A percentile compares a stretch with the other conserved stretches of the same genome.
phyloP scores from a whole-genome alignment of 2,113 vertebrate genomes.

The Astur gentilis region DNA sequence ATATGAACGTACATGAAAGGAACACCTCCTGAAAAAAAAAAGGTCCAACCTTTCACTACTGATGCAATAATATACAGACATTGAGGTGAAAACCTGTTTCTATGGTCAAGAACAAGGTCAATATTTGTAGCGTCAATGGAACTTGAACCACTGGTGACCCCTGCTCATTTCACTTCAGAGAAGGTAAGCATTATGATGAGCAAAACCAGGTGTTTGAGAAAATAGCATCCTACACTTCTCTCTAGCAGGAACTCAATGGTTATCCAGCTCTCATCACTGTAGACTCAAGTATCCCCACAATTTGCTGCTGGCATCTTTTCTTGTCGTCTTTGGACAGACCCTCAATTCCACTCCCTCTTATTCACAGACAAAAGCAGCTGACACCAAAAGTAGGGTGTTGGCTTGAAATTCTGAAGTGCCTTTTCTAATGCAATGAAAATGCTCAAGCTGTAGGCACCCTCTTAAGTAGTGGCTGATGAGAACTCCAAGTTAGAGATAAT shows the following conservation, averaged over 20 bases:
- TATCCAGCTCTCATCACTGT: not conserved
- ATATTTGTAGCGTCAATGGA: not conserved
- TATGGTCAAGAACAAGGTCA: not conserved
- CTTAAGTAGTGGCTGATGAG: not conserved
- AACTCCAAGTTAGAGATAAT: not conserved
- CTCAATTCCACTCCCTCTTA: not conserved
- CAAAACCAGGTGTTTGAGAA: not conserved
- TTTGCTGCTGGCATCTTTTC: not conserved
- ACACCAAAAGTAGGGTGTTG: not conserved
- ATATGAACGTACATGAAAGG: not conserved
- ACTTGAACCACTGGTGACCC: not conserved
- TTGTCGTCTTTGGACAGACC: not conserved
- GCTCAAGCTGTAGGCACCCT: not conserved
- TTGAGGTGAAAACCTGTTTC: not conserved
- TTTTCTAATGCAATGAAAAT: not conserved
- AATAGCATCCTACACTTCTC: not conserved
- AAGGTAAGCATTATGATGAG: not conserved
- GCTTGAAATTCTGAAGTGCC: not conserved
- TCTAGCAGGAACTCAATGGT: not conserved
- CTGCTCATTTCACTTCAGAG: not conserved
- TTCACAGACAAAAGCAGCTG: not conserved
- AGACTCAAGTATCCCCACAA: not conserved
- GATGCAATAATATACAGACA: not conserved
- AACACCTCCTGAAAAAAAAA: not conserved
- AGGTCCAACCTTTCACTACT: not conserved